A percentile compares a stretch with the other conserved stretches of the same genome.
phyloP scores from a whole-genome alignment of 2,113 vertebrate species.

The Pristiophorus japonicus region DNA sequence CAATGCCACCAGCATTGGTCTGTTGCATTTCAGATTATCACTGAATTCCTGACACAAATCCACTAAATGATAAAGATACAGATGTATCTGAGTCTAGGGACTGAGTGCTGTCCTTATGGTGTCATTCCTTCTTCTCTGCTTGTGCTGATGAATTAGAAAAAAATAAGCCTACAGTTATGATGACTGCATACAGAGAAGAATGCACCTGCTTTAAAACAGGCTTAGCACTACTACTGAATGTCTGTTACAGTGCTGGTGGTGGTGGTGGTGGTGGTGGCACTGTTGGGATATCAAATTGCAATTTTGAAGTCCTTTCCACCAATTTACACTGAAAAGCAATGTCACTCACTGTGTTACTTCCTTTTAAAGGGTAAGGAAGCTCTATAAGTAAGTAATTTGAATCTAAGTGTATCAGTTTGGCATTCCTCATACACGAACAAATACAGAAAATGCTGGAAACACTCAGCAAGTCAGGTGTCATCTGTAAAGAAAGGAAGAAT shows the following conservation, averaged over 20 bases:
- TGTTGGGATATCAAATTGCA: not conserved
- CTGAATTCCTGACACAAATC: not conserved
- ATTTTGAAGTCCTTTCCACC: not conserved
- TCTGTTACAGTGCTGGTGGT: not conserved
- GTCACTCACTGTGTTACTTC: not conserved
- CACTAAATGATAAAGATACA: not conserved
- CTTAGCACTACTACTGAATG: not conserved
- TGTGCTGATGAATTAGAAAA: not conserved
- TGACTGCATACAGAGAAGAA: not conserved
- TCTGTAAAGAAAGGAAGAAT: not conserved
- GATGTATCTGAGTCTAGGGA: not conserved
- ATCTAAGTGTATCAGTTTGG: not conserved
- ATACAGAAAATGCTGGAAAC: not conserved
- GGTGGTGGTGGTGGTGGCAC: not conserved
- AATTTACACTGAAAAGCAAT: not conserved
- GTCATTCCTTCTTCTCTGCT: not conserved
- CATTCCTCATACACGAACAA: not conserved
- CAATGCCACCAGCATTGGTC: not conserved
- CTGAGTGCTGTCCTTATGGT: not conserved
- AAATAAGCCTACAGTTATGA: not conserved
- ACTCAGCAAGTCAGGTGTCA: not conserved
- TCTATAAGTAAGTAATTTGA: not conserved
- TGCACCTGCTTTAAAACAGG: not conserved
- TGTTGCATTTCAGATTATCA: not conserved
- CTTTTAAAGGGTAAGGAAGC: not conserved